Percentiles rank a stretch among this genome's conserved stretches.
Evolutionary conservation across 2,797 vertebrate genomes (phyloP).

Genomic region (Myotis daubentonii): DNA sequence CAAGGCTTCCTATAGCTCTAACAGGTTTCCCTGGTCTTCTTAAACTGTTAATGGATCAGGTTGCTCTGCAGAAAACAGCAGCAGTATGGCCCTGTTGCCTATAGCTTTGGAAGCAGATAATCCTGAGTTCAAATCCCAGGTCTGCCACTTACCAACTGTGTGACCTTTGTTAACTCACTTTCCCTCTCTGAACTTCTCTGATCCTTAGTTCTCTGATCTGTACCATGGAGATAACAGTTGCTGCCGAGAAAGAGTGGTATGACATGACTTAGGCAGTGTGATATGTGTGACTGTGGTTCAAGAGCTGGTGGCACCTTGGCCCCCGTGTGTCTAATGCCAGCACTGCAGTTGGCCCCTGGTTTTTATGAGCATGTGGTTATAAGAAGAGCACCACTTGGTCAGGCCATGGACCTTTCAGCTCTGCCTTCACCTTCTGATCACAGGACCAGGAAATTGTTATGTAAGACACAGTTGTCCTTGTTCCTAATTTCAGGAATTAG

Average conservation of each 20-base stretch:
- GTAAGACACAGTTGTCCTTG: constrained; percentile 40
- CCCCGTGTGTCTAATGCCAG: neutral
- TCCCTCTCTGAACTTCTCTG: constrained; percentile 15
- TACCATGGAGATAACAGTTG: neutral
- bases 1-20: neutral
- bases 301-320: neutral
- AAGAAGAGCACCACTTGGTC: neutral
- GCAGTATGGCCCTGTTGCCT: too few species aligned
- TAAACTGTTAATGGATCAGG: neutral
- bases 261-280: neutral
- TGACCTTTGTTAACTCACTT: neutral
- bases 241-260: neutral
- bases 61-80: constrained; percentile 19
- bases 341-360: neutral
- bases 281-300: neutral
- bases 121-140: constrained; percentile 1
- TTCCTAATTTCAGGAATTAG: constrained; percentile 37
- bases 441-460: neutral
- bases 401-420: neutral
- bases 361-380: neutral
- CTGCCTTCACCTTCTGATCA: constrained; percentile 37
- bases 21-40: neutral
- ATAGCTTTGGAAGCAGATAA: constrained; percentile 6
- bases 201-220: neutral
- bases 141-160: neutral